Conservation (phyloP, 2,888 invertebrate genomes). For the Disparrhopalites patrizii region DNA sequence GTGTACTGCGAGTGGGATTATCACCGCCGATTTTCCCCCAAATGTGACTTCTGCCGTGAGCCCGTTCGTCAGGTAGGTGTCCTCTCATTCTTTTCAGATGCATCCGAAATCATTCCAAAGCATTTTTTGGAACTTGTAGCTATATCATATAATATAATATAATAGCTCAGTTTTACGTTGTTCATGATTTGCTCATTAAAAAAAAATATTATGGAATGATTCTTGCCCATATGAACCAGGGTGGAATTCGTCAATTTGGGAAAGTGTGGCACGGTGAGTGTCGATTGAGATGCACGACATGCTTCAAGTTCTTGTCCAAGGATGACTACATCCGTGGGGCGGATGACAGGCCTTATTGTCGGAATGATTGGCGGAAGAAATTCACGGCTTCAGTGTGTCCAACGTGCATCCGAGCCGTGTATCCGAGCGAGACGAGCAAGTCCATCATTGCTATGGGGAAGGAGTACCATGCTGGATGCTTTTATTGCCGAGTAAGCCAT, state of each 20-base stretch:
- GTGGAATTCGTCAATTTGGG: slow-evolving; percentile 19
- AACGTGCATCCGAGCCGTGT: slow-evolving; percentile 20
- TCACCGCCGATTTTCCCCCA: slow-evolving; percentile 16
- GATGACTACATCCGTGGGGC: slow-evolving; percentile 28
- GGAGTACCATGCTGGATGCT: slow-evolving; percentile 25
- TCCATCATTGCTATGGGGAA: slow-evolving; percentile 27
- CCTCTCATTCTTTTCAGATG: not conserved
- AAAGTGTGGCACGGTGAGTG: slow-evolving; percentile 29
- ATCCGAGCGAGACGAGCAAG: slow-evolving; percentile 15
- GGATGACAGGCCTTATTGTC: slow-evolving; percentile 21
- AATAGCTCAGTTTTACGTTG: too few relatives aligned
- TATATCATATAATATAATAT: too few relatives aligned
- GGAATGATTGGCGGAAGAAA: slow-evolving; percentile 23
- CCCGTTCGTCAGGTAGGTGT: slow-evolving; percentile 19
- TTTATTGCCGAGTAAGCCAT: slow-evolving; percentile 23
- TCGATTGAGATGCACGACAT: slow-evolving; percentile 16
- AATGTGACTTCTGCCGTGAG: slow-evolving; percentile 20
- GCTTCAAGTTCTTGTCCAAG: slow-evolving; percentile 21
- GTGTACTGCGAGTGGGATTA: slow-evolving; percentile 27
- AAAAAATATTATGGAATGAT: too few relatives aligned
- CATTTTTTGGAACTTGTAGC: too few relatives aligned
- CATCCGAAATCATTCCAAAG: not conserved
- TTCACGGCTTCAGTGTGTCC: slow-evolving; percentile 20
- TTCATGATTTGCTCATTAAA: too few relatives aligned
- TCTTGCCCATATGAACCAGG: too few relatives aligned